Conservation (phyloP, 2,888 invertebrate genomes). For the Macrophya alboannulata region DNA sequence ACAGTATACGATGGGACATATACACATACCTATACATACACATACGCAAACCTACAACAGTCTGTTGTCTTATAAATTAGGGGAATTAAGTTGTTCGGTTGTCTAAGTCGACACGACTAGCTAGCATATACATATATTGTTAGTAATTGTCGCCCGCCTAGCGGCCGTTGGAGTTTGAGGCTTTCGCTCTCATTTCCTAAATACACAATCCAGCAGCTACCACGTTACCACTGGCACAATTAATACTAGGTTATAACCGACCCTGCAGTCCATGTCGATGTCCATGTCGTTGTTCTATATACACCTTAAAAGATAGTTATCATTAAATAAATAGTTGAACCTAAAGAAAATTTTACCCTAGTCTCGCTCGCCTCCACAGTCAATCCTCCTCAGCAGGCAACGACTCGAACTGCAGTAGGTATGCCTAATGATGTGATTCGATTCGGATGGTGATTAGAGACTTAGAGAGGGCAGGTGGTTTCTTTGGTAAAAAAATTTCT, state of each 20-base stretch:
- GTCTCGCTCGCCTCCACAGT: neutral
- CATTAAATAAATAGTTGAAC: constrained; percentile 20
- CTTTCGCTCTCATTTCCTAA: constrained; percentile 8
- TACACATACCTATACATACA: too few relatives aligned
- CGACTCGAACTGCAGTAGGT: neutral
- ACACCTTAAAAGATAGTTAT: neutral
- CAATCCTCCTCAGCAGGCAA: too few relatives aligned
- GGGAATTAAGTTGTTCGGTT: constrained; percentile 42
- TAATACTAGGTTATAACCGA: neutral
- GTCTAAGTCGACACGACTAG: too few relatives aligned
- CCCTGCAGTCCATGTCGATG: neutral
- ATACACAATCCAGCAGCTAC: constrained; percentile 1
- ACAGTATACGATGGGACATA: neutral
- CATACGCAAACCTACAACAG: neutral
- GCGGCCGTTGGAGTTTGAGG: neutral
- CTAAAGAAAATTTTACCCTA: neutral
- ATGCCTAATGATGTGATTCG: constrained; percentile 32
- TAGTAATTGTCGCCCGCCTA: constrained; percentile 7
- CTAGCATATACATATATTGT: neutral
- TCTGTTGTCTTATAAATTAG: constrained; percentile 25
- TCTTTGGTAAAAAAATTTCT: too few relatives aligned
- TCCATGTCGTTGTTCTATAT: neutral
- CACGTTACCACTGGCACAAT: neutral
- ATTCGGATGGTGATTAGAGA: constrained; percentile 41
- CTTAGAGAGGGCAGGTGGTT: neutral